phyloP scores from a whole-genome alignment of 2,113 vertebrate genomes.

The Oenanthe melanoleuca region DNA sequence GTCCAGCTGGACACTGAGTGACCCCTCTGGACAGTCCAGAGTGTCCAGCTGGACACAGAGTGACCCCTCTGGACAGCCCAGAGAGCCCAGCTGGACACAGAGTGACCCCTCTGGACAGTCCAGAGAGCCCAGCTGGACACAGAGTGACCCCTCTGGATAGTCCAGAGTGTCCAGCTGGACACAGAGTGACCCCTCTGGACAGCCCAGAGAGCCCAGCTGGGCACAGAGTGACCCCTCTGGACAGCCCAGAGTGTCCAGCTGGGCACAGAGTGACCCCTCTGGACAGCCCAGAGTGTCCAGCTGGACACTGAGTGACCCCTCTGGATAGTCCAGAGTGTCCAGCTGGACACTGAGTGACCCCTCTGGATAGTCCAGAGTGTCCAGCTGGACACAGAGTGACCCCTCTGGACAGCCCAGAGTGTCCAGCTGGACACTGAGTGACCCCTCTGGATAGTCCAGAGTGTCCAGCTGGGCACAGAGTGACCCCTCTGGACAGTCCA shows the following conservation, averaged over 20 bases:
- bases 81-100: rapidly evolving
- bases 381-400: background rate
- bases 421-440: too few species aligned
- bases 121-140: background rate
- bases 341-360: rapidly evolving
- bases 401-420: too few species aligned
- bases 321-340: background rate
- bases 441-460: background rate
- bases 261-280: background rate
- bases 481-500: background rate
- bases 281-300: background rate
- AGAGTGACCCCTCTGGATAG: too few species aligned
- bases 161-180: too few species aligned
- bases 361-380: rapidly evolving
- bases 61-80: background rate
- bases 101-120: background rate
- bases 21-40: background rate
- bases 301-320: background rate
- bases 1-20: rapidly evolving
- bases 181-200: too few species aligned
- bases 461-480: rapidly evolving
- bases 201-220: background rate
- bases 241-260: too few species aligned
- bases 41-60: too few species aligned
- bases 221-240: background rate